Percentiles rank a stretch among this genome's conserved stretches.
These are phyloP conservation scores for Beris chalybata DNA, from an alignment of 2,888 invertebrate genomes.

Conservation along the genomic window DNA sequence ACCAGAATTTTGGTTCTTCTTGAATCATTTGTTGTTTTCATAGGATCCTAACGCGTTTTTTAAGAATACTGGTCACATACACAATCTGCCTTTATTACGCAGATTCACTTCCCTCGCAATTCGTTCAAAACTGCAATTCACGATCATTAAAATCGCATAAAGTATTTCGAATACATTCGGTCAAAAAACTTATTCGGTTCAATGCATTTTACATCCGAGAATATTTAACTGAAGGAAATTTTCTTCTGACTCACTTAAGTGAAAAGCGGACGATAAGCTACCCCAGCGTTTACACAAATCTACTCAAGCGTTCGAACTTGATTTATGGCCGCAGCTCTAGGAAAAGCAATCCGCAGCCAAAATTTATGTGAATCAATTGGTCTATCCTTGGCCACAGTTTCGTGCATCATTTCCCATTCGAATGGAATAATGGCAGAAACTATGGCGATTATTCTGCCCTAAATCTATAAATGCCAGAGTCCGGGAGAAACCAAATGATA, in stretches of 20 bases:
- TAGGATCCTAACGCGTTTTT: no score
- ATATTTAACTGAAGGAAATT: background rate
- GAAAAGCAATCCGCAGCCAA: conserved; percentile 20
- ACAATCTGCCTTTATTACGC: no score
- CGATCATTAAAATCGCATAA: no score
- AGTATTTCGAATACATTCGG: no score
- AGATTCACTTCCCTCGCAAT: no score
- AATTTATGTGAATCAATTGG: conserved; percentile 31
- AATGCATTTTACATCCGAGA: conserved; percentile 5
- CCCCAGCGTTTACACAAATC: conserved; percentile 20
- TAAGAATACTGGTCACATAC: no score
- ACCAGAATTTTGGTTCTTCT: no score
- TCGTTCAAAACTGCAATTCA: no score
- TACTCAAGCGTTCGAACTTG: conserved; percentile 26
- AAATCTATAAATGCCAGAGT: conserved; percentile 9
- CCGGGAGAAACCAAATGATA: conserved; percentile 1
- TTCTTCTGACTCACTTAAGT: background rate
- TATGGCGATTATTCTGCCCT: conserved; percentile 17
- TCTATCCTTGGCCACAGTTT: conserved; percentile 23
- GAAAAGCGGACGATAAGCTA: background rate
- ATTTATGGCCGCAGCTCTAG: conserved; percentile 21
- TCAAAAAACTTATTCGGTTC: conserved; percentile 16
- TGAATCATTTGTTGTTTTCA: no score
- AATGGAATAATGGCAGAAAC: conserved; percentile 11
- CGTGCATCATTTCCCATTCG: conserved; percentile 2